Percentiles rank a stretch among this genome's conserved stretches.
Conservation (phyloP, 2,113 vertebrate genomes). For the Arizona elegans region DNA sequence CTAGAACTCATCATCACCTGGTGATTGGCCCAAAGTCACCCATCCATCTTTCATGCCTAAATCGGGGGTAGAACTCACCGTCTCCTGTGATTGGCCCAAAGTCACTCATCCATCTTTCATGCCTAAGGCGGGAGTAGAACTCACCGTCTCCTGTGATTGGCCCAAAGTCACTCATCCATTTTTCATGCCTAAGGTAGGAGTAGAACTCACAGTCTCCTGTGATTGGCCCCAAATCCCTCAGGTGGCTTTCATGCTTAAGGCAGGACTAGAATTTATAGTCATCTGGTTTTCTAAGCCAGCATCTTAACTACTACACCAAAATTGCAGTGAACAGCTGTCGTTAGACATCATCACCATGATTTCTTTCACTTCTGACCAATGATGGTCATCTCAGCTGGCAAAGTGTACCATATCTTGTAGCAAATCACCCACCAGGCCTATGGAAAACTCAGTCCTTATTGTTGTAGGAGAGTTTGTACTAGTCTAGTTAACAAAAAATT, state of each 20-base stretch:
- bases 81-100: not conserved
- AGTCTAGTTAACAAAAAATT: not conserved
- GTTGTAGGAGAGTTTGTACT: not conserved
- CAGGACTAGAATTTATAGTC: not conserved
- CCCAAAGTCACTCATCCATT: not conserved
- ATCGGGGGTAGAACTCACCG: accelerated
- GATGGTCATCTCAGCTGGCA: not conserved
- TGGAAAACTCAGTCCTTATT: not conserved
- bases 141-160: not conserved
- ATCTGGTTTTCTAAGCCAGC: not conserved
- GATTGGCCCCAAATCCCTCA: not conserved
- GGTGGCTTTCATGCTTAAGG: not conserved
- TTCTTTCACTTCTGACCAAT: not conserved
- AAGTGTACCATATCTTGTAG: not conserved
- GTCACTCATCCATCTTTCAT: not conserved
- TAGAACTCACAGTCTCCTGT: not conserved
- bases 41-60: too few relatives aligned
- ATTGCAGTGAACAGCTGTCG: not conserved
- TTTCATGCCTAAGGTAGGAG: not conserved
- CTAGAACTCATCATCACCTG: not conserved
- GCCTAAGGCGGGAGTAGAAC: not conserved
- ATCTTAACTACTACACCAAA: not conserved
- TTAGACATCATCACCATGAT: not conserved
- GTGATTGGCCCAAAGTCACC: not conserved
- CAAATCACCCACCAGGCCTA: not conserved